A percentile compares a stretch with the other conserved stretches of the same genome.
phyloP scores from a whole-genome alignment of 2,113 vertebrate genomes.

The Agapornis roseicollis region DNA sequence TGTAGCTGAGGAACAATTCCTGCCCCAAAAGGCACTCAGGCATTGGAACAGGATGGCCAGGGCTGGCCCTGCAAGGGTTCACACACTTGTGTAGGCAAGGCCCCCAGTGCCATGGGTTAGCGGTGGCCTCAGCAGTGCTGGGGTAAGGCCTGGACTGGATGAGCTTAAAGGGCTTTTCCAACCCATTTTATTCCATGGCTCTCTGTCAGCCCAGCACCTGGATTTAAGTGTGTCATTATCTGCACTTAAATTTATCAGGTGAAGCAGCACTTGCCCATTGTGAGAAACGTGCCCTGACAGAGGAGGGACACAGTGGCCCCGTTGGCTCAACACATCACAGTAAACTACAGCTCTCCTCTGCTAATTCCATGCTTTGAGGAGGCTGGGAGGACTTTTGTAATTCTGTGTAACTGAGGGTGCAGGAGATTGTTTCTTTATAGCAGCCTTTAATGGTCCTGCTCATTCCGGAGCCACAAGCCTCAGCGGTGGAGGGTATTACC shows the following conservation, averaged over 20 bases:
- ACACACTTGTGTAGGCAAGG: too few species aligned
- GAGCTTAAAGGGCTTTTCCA: neutral
- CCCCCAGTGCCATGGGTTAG: neutral
- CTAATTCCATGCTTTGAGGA: neutral
- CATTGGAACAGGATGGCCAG: too few species aligned
- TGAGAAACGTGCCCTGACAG: neutral
- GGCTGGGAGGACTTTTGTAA: neutral
- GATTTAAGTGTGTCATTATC: slow-evolving; percentile 28
- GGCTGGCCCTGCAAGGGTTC: neutral
- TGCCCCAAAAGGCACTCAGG: too few species aligned
- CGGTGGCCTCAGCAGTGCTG: neutral
- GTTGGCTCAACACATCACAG: neutral
- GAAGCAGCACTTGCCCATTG: neutral
- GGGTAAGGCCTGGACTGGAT: neutral
- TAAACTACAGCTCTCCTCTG: neutral
- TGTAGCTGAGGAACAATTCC: too few species aligned
- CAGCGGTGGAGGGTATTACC: neutral
- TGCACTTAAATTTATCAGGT: neutral
- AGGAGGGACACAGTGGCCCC: neutral
- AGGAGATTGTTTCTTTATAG: slow-evolving; percentile 7
- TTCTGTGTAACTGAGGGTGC: slow-evolving; percentile 13
- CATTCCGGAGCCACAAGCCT: neutral
- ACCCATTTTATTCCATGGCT: neutral
- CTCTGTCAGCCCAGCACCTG: neutral
- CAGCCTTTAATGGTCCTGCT: neutral